phyloP scores from a whole-genome alignment of 2,113 vertebrate species.

The Xyliphius kryptos region DNA sequence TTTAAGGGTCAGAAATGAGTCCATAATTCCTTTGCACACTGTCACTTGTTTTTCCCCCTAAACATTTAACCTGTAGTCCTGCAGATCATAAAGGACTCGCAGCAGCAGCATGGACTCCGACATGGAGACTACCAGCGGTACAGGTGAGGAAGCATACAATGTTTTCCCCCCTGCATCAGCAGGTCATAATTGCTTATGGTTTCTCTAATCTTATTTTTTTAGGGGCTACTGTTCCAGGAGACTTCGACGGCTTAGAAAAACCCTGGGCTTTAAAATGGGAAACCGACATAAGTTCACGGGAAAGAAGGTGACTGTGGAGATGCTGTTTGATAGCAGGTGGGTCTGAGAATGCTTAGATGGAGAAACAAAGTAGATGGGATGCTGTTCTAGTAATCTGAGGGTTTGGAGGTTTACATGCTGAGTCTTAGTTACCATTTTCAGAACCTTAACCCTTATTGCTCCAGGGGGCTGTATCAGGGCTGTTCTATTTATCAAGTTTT shows the following conservation, averaged over 20 bases:
- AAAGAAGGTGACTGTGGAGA: constrained; percentile 89
- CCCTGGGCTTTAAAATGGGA: constrained; percentile 94
- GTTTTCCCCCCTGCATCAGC: too few species aligned
- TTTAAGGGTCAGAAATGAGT: too few species aligned
- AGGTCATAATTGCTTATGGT: too few species aligned
- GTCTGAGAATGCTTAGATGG: too few species aligned
- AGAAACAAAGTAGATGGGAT: too few species aligned
- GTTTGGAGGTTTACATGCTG: too few species aligned
- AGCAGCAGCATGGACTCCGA: constrained; percentile 94
- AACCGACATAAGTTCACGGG: constrained; percentile 95
- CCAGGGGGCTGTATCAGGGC: too few species aligned
- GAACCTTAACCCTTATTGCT: too few species aligned
- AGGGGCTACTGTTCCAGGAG: constrained; percentile 96
- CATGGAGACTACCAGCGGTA: constrained; percentile 98
- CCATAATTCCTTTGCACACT: background rate
- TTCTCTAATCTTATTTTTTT: constrained; percentile 20
- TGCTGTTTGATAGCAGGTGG: constrained; percentile 89
- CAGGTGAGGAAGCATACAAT: too few species aligned
- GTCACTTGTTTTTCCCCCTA: background rate
- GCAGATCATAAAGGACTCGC: constrained; percentile 96
- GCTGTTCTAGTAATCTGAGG: too few species aligned
- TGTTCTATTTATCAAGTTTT: too few species aligned
- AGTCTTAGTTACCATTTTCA: too few species aligned
- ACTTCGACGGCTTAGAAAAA: constrained; percentile 87
- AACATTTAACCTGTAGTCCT: constrained; percentile 65